These are phyloP conservation scores for Sinohyriopsis cumingii DNA, from an alignment of 2,888 invertebrate species.

Conservation along the genomic window DNA sequence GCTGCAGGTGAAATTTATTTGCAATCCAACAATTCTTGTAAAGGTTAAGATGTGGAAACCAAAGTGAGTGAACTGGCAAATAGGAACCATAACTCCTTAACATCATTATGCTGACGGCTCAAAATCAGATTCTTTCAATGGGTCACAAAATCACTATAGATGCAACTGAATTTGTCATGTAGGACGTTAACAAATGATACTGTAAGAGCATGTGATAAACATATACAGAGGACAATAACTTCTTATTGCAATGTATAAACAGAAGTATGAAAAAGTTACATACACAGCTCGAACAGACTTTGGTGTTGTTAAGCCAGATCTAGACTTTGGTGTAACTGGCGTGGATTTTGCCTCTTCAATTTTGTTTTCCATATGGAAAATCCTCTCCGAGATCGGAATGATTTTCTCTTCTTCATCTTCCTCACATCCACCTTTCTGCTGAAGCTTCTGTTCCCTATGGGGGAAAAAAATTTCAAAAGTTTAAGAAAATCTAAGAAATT, in stretches of 20 bases:
- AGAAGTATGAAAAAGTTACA: slow-evolving; percentile 8
- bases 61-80: no score
- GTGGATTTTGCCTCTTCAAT: slow-evolving; percentile 77
- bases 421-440: slow-evolving; percentile 24
- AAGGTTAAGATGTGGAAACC: no score
- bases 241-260: not conserved
- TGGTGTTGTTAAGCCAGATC: slow-evolving; percentile 60
- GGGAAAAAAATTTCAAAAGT: not conserved
- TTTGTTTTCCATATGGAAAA: slow-evolving; percentile 83
- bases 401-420: slow-evolving; percentile 25
- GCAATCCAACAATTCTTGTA: no score
- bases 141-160: no score
- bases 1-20: no score
- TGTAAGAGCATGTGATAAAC: no score
- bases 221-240: not conserved
- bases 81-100: no score
- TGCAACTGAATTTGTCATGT: no score
- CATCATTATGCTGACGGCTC: no score
- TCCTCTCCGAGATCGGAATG: slow-evolving; percentile 59
- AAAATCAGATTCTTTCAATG: no score
- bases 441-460: not conserved
- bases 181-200: no score
- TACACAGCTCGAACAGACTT: slow-evolving; percentile 47
- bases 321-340: slow-evolving; percentile 48
- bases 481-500: not conserved